Evolutionary conservation across 1,140 invertebrate species (phyloP).

Genomic region (Cryptotermes secundus): DNA sequence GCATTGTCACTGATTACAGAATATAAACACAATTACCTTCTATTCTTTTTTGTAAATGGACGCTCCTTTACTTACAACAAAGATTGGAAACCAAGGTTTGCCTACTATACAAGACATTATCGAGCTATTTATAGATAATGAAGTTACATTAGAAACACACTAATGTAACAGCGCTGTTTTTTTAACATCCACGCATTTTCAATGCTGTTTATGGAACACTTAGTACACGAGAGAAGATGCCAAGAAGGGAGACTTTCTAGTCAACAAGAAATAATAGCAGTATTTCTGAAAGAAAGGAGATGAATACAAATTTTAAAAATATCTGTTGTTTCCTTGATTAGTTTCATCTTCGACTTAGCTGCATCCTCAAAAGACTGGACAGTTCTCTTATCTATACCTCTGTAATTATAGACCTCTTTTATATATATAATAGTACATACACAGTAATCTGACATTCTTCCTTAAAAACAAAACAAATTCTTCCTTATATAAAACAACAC

Average conservation of each 20-base stretch:
- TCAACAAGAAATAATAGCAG: slow-evolving; percentile 10
- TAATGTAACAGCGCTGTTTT: slow-evolving; percentile 21
- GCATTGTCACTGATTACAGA: neutral
- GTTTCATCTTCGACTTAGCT: neutral
- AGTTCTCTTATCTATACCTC: neutral
- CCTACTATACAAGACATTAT: slow-evolving; percentile 33
- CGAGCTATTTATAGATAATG: slow-evolving; percentile 29
- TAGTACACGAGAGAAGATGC: slow-evolving; percentile 19
- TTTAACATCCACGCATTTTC: slow-evolving; percentile 27
- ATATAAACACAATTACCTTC: neutral
- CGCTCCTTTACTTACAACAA: slow-evolving; percentile 35
- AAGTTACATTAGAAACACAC: slow-evolving; percentile 28
- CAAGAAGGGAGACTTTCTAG: neutral
- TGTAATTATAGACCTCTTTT: slow-evolving; percentile 8
- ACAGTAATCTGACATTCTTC: neutral
- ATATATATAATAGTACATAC: neutral
- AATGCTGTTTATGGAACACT: slow-evolving; percentile 28
- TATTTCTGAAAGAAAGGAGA: neutral
- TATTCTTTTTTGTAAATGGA: slow-evolving; percentile 32
- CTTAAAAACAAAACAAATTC: neutral
- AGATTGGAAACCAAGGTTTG: slow-evolving; percentile 31
- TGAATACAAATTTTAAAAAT: slow-evolving; percentile 18
- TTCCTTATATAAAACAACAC: slow-evolving; percentile 20
- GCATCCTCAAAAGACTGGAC: neutral
- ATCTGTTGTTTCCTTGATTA: neutral